Base-by-base conservation (phyloP, 2,113 vertebrate species). In the Anthoscopus minutus region DNA sequence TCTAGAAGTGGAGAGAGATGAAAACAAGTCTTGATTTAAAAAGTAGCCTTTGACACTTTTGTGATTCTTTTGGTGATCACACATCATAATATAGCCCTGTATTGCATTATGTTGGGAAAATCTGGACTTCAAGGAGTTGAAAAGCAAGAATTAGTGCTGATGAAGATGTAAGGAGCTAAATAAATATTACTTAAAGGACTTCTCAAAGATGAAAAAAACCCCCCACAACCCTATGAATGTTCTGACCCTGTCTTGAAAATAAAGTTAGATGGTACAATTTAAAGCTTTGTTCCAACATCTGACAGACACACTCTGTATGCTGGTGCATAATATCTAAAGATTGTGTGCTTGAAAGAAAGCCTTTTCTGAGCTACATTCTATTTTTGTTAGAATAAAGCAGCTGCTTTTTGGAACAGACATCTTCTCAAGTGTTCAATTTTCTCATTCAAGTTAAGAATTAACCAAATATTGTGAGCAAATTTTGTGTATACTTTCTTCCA, bases 281-380 rank as follows among this genome's bases (percentile, higher is more conserved):
- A 85, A 92, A 89, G 93, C 96, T 97, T 97, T 97, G 92, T 96
- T 97, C 67, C 72, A 62, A 84, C 96, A 97, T 97, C 96, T 97
- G 96, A 97, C 95, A 95, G 92, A 90, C 93, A 78, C 79, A 30
- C 64, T 94, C 76, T 96, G 96, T 89, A 93, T 97, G 86, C 95
- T 97, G 94, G 96, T 95, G 88, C 79, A 44, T 88, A 83, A 54
- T 96, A 86, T 93, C 70, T 96, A 80, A 96, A 96, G 86, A 96
- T 84, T 92, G 60, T 91, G 38, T 74, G 60, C 86, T 93, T 96
- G 92, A 95, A 95, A 97, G 67, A 90, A 96, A 90, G 92, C 56
- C 72, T 96, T 95, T 96, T 97, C 72, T 89, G 69, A 95, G 89
- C 85, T 83, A 51, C 56, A 23, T 95, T 94, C 95, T 96, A 94